phyloP scores from a whole-genome alignment of 2,113 vertebrate genomes.

The Bucco capensis region DNA sequence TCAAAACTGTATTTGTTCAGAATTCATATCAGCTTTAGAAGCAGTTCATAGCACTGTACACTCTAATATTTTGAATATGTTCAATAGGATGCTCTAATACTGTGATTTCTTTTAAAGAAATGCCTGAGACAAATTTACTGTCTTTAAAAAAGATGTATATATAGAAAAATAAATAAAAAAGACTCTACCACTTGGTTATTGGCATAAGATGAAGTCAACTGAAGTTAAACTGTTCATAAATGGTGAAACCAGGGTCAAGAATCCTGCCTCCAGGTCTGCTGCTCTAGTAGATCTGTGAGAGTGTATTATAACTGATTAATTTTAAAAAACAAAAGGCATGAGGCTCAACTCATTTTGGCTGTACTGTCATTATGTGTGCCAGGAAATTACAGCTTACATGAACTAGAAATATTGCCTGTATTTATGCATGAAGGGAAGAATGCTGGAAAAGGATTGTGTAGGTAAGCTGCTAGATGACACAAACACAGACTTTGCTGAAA shows the following conservation, averaged over 20 bases:
- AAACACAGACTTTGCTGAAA: background rate
- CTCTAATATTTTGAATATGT: background rate
- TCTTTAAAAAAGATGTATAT: background rate
- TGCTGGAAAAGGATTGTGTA: background rate
- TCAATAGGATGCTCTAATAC: background rate
- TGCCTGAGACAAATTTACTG: background rate
- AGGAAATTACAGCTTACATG: background rate
- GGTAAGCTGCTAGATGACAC: background rate
- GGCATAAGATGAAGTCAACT: background rate
- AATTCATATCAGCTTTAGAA: background rate
- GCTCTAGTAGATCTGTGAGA: background rate
- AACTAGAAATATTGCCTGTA: background rate
- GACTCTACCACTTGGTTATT: background rate
- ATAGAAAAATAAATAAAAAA: background rate
- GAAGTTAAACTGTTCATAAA: background rate
- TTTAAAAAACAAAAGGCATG: background rate
- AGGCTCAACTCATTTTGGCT: background rate
- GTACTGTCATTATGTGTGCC: background rate
- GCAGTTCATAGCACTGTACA: background rate
- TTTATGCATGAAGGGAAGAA: background rate
- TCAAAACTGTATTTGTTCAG: background rate
- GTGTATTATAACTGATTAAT: background rate
- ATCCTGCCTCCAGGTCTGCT: background rate
- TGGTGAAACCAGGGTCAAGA: background rate
- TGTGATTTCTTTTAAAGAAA: background rate